These are phyloP conservation scores for Netelia virgata DNA, from an alignment of 2,888 invertebrate genomes.

Conservation along the genomic window DNA sequence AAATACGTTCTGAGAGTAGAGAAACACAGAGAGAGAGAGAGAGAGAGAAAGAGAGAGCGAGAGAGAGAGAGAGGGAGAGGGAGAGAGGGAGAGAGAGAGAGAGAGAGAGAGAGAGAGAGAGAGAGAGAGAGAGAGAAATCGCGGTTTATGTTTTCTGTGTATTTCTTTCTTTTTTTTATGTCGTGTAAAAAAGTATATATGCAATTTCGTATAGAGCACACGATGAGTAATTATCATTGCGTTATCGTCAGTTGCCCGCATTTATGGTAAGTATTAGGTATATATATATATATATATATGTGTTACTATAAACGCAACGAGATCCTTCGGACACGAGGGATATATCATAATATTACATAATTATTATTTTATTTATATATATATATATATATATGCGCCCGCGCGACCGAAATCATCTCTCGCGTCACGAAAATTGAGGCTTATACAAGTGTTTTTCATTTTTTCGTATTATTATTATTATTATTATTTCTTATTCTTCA, in stretches of 20 bases:
- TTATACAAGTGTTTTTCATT: conserved; percentile 47
- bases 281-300: conserved; percentile 44
- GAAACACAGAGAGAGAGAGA: conserved; percentile 16
- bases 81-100: conserved; percentile 23
- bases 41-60: conserved; percentile 21
- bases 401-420: conserved; percentile 55
- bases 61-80: conserved; percentile 3
- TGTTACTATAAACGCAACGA: conserved; percentile 66
- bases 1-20: neutral
- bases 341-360: conserved; percentile 65
- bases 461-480: conserved; percentile 32
- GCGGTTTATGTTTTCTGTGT: conserved; percentile 38
- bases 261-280: conserved; percentile 62
- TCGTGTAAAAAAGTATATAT: conserved; percentile 73
- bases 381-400: conserved; percentile 46
- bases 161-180: conserved; percentile 58
- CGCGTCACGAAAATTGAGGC: conserved; percentile 17
- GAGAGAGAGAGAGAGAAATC: conserved; percentile 35
- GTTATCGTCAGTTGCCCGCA: conserved; percentile 53
- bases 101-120: conserved; percentile 5
- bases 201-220: conserved; percentile 53
- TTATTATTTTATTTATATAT: conserved; percentile 47
- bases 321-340: conserved; percentile 76
- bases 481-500: conserved; percentile 37
- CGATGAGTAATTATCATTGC: conserved; percentile 49